Evolutionary conservation across 2,113 vertebrate species (phyloP).

Genomic region (Otis tarda): DNA sequence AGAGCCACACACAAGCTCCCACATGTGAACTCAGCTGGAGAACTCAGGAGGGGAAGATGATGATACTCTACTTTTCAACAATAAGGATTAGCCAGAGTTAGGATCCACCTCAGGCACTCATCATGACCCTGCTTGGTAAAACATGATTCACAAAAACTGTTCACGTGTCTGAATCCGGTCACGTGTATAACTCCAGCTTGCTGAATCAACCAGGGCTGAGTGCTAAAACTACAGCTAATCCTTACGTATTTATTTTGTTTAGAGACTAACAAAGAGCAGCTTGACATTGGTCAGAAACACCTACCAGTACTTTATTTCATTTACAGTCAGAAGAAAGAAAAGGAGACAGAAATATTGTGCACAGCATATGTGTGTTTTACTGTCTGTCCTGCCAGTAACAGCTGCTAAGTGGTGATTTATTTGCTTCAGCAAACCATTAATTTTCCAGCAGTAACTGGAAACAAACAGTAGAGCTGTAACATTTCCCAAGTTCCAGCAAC

Average conservation of each 20-base stretch:
- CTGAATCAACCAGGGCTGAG: not conserved
- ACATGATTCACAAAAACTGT: not conserved
- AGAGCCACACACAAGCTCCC: not conserved
- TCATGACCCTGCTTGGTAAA: not conserved
- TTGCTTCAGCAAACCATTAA: slow-evolving; percentile 49
- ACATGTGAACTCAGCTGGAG: not conserved
- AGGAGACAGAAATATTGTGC: slow-evolving; percentile 22
- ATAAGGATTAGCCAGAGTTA: not conserved
- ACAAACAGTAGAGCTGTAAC: not conserved
- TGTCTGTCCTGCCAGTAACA: slow-evolving; percentile 53
- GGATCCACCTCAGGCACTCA: not conserved
- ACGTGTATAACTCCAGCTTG: not conserved
- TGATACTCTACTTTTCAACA: not conserved
- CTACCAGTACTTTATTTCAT: not conserved
- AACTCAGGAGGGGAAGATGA: not conserved
- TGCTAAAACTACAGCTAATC: not conserved
- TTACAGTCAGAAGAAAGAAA: slow-evolving; percentile 8
- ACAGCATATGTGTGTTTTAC: slow-evolving; percentile 35
- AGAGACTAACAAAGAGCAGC: not conserved
- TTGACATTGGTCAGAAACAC: not conserved
- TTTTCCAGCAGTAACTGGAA: slow-evolving; percentile 45
- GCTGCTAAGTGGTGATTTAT: slow-evolving; percentile 54
- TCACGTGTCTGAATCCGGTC: not conserved
- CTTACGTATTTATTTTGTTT: not conserved
- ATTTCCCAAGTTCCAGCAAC: not conserved